These are phyloP conservation scores for Drosophila insularis DNA, from an alignment of 1,140 invertebrate species.

Conservation along the genomic window DNA sequence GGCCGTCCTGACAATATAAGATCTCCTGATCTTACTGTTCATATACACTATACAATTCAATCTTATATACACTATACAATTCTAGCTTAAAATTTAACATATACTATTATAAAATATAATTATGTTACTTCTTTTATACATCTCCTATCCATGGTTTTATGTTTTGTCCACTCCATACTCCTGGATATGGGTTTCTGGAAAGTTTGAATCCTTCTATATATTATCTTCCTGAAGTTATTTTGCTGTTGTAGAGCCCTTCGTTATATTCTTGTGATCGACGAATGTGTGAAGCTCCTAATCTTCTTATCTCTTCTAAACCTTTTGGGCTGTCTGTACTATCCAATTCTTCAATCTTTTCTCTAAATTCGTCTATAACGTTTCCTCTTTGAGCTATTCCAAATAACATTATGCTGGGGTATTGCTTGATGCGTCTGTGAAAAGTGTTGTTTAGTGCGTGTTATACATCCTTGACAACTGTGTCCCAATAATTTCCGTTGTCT, in stretches of 20 bases:
- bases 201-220: slow-evolving; percentile 30
- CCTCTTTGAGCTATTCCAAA: slow-evolving; percentile 36
- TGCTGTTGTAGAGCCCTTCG: slow-evolving; percentile 16
- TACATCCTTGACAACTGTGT: too few relatives aligned
- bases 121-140: too few relatives aligned
- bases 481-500: too few relatives aligned
- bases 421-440: slow-evolving; percentile 44
- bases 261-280: slow-evolving; percentile 29
- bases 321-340: neutral
- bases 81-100: too few relatives aligned
- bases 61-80: too few relatives aligned
- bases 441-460: too few relatives aligned
- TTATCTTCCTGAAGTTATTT: slow-evolving; percentile 14
- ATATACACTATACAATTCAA: too few relatives aligned
- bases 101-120: too few relatives aligned
- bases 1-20: too few relatives aligned
- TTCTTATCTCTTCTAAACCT: slow-evolving; percentile 17
- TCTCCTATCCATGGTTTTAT: neutral
- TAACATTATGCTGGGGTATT: slow-evolving; percentile 45
- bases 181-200: slow-evolving; percentile 5
- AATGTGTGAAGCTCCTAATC: slow-evolving; percentile 3
- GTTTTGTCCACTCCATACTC: neutral
- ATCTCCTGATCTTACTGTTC: too few relatives aligned
- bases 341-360: slow-evolving; percentile 23
- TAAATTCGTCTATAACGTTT: slow-evolving; percentile 18